Percentiles rank a stretch among this genome's conserved stretches.
phyloP scores from a whole-genome alignment of 1,140 invertebrate genomes.

The Papilio dardanus region DNA sequence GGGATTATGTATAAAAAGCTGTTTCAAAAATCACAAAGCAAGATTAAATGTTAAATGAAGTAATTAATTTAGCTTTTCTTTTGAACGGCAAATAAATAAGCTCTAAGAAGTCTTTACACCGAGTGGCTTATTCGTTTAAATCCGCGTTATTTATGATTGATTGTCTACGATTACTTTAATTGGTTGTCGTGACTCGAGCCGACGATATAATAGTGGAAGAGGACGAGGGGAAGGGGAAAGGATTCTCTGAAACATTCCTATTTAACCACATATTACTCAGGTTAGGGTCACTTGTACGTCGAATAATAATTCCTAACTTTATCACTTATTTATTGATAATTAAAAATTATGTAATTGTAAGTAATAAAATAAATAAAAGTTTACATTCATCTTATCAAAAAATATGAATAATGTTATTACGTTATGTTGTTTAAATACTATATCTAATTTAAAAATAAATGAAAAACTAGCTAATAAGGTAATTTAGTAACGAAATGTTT shows the following conservation, averaged over 20 bases:
- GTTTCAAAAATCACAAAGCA: too few relatives aligned
- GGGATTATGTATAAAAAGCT: too few relatives aligned
- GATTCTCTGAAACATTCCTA: slow-evolving; percentile 20
- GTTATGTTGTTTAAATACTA: too few relatives aligned
- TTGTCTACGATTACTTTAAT: slow-evolving; percentile 30
- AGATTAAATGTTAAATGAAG: background rate
- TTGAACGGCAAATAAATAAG: background rate
- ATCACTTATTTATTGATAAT: background rate
- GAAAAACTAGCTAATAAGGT: too few relatives aligned
- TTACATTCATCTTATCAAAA: too few relatives aligned
- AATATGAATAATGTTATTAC: too few relatives aligned
- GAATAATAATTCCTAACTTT: background rate
- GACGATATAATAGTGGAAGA: slow-evolving; percentile 10
- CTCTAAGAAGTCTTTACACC: background rate
- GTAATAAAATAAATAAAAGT: too few relatives aligned
- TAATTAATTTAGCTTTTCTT: background rate
- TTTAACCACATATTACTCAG: background rate
- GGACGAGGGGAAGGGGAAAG: background rate
- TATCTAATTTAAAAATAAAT: too few relatives aligned
- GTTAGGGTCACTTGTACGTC: slow-evolving; percentile 11
- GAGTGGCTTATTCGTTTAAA: slow-evolving; percentile 22
- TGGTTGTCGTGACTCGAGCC: slow-evolving; percentile 33
- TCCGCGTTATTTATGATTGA: slow-evolving; percentile 30
- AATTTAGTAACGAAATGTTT: too few relatives aligned
- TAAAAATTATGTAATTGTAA: background rate